These are phyloP conservation scores for Cyprinus carpio DNA, from an alignment of 2,113 vertebrate species.

Conservation along the genomic window DNA sequence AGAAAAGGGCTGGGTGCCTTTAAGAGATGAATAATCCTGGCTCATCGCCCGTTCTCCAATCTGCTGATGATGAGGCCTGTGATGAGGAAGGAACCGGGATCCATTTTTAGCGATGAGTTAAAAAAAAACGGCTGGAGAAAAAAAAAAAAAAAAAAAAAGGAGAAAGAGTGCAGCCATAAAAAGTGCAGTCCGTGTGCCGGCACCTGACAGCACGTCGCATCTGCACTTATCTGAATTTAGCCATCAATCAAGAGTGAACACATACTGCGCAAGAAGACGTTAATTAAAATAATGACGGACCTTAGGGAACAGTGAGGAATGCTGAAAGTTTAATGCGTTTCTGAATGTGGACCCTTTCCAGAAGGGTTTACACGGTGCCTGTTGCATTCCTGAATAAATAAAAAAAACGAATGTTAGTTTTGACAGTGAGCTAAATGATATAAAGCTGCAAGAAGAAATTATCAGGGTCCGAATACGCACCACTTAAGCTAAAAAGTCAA, in stretches of 20 bases:
- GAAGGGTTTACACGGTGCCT: background rate
- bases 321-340: conserved; percentile 32
- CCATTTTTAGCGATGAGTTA: conserved; percentile 67
- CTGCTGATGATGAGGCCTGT: conserved; percentile 62
- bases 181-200: conserved; percentile 37
- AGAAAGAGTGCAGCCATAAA: conserved; percentile 45
- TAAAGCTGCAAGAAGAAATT: background rate
- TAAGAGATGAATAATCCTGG: conserved; percentile 56
- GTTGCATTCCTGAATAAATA: background rate
- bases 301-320: background rate
- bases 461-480: background rate
- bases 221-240: conserved; percentile 27
- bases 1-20: conserved; percentile 41
- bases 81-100: conserved; percentile 57
- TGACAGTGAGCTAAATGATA: background rate
- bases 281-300: conserved; percentile 11
- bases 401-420: background rate
- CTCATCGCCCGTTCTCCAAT: conserved; percentile 58
- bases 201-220: conserved; percentile 28
- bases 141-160: conserved; percentile 1
- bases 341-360: background rate
- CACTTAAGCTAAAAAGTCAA: background rate
- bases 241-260: background rate
- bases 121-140: conserved; percentile 47
- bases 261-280: background rate